Conservation (phyloP, 2,797 vertebrate species). For the Pantherophis vulpinus region DNA sequence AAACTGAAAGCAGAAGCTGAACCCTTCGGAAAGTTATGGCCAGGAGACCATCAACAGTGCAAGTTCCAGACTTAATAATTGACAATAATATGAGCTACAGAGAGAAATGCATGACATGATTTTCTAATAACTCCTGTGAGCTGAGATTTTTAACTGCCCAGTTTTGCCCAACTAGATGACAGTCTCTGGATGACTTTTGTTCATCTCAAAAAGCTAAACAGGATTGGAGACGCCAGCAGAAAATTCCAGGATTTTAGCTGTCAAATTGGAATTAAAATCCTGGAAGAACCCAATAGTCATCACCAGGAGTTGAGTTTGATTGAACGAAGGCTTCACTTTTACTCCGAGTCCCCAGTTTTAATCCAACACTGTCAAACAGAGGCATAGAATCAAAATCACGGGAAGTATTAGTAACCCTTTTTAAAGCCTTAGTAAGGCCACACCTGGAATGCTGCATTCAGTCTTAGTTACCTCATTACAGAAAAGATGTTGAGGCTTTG, state of each 20-base stretch:
- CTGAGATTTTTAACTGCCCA: not conserved
- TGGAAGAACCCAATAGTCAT: not conserved
- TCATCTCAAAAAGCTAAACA: not conserved
- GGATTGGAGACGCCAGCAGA: not conserved
- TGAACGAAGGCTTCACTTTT: not conserved
- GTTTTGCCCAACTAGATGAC: not conserved
- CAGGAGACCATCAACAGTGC: not conserved
- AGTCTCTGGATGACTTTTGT: not conserved
- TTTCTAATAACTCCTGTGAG: not conserved
- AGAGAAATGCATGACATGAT: not conserved
- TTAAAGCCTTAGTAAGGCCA: no score
- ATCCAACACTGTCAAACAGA: not conserved
- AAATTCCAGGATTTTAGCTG: not conserved
- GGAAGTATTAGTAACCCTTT: no score
- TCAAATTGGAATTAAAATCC: not conserved
- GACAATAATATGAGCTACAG: not conserved
- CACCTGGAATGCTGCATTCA: no score
- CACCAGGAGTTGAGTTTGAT: not conserved
- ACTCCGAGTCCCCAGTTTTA: not conserved
- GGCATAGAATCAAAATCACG: no score
- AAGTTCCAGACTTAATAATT: not conserved
- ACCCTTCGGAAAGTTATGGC: not conserved
- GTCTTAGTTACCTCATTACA: no score
- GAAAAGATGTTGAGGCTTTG: no score
- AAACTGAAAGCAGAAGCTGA: not conserved